Evolutionary conservation across 2,113 vertebrate genomes (phyloP).

Genomic region (Amia ocellicauda): DNA sequence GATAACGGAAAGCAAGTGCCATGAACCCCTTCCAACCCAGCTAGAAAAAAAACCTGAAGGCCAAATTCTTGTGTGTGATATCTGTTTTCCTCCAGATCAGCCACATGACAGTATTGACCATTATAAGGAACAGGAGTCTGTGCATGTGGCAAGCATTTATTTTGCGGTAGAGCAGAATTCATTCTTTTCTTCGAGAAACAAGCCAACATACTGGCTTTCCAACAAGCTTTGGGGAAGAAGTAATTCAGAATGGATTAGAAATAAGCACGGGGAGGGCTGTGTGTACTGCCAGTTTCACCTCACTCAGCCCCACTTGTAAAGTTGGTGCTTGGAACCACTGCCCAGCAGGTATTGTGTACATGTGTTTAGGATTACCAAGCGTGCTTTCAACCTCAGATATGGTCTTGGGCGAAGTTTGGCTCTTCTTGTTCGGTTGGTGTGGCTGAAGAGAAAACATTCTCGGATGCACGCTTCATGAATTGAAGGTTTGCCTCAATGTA

Average conservation of each 20-base stretch:
- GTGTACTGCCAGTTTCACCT: conserved; percentile 17
- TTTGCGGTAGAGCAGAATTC: conserved; percentile 48
- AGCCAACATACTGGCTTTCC: conserved; percentile 39
- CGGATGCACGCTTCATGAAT: no score
- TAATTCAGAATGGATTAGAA: conserved; percentile 15
- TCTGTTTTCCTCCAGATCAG: conserved; percentile 36
- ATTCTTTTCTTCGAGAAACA: conserved; percentile 38
- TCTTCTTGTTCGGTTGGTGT: no score
- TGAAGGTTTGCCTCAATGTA: no score
- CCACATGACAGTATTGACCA: conserved; percentile 40
- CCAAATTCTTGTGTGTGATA: no score
- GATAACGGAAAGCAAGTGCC: conserved; percentile 27
- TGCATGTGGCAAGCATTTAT: conserved; percentile 56
- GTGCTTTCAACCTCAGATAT: no score
- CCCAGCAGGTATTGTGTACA: no score
- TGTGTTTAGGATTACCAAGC: no score
- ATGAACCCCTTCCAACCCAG: no score
- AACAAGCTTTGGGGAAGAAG: conserved; percentile 32
- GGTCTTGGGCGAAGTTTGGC: no score
- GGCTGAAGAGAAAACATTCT: no score
- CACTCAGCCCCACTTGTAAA: conserved; percentile 14
- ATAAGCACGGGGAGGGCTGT: conserved; percentile 7
- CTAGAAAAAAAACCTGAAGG: conserved; percentile 14
- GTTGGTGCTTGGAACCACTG: no score
- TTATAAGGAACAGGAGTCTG: conserved; percentile 54